Base-by-base conservation (phyloP, 1,140 invertebrate species). In the Hyles vespertilio region DNA sequence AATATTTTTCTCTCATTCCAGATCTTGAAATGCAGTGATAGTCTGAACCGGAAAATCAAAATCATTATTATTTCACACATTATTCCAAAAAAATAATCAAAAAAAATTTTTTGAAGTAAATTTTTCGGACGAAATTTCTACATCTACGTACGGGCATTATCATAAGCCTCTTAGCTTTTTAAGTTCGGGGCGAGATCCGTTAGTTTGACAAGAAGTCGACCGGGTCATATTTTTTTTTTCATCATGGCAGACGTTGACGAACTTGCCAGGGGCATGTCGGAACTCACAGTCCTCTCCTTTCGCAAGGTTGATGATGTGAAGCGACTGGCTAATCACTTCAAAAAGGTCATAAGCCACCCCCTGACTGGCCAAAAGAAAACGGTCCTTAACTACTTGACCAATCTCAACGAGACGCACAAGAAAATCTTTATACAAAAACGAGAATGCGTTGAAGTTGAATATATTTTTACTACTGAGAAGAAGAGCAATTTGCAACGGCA, bases 21-120 rank as follows among this genome's bases (percentile, higher is more conserved):
- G 85, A 84, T 88, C 84, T 83, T 87, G 82, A 81, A 67, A 88
- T 85, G 83, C 81, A 79, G 81, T 86, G 81, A 85, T 86, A 81
- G 69, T 78, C 73, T 22, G 22, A 67, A 63, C 59, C 67, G 70
- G 71, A 68, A 72, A 74, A 71, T 56, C 60, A 12, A 47, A 51
- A 52, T 60, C 61, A 40, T 57, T 49, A 61, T 65, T 56, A 54
- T 70, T 67, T 63, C 46, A 44, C 32, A 54, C 11, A 62, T 61
- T 57, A 51, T 61, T 44, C 22, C 22, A 22, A 22, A 22, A 22
- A 22, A 22, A 22, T 22, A 22, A 22, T 22, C 22, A 22, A 22
- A 22, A 22, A 22, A 22, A 22, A 2, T 22, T 22, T 22, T 22
- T 22, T 2, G 22, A 22, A 22, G 22, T 22, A 22, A 22, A 22